Conservation (phyloP, 2,888 invertebrate genomes). For the Syrista parreyssii region DNA sequence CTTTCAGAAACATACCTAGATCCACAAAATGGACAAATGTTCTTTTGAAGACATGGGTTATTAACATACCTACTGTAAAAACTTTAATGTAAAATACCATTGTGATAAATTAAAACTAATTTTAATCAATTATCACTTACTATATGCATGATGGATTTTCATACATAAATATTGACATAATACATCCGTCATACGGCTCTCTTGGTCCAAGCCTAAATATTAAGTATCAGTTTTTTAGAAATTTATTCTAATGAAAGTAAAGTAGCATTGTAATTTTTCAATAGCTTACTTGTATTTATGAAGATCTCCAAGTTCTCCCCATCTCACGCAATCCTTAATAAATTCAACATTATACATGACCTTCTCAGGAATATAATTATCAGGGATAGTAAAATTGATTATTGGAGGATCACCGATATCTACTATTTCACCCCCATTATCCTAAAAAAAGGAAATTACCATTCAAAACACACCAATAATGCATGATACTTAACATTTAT, state of each 20-base stretch:
- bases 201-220: background rate
- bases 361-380: background rate
- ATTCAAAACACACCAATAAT: background rate
- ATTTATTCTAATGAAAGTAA: background rate
- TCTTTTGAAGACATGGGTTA: background rate
- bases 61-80: background rate
- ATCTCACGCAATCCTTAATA: background rate
- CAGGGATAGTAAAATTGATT: background rate
- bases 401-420: background rate
- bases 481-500: too few species aligned
- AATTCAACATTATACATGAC: background rate
- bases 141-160: background rate
- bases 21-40: background rate
- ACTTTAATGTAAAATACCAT: background rate
- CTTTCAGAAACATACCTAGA: background rate
- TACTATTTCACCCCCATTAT: background rate
- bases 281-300: background rate
- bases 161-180: background rate
- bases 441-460: background rate
- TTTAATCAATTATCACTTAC: background rate
- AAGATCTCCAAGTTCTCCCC: background rate
- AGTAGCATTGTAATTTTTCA: background rate
- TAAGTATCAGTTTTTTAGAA: background rate
- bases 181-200: background rate
- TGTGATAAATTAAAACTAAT: background rate